phyloP scores from a whole-genome alignment of 1,140 invertebrate species.

The Oscheius sp. region DNA sequence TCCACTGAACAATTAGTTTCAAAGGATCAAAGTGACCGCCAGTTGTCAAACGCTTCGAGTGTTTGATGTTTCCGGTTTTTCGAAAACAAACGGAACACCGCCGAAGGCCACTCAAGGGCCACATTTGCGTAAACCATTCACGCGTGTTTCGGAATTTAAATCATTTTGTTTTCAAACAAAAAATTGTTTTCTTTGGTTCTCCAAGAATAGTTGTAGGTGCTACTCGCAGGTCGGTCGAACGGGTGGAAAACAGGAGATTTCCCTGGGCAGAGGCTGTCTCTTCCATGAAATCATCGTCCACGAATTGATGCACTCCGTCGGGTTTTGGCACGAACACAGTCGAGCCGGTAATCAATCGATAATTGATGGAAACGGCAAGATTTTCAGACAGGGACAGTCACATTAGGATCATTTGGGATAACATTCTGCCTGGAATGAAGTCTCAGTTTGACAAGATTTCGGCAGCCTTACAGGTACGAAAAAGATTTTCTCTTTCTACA shows the following conservation, averaged over 20 bases:
- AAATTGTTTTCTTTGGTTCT: background rate
- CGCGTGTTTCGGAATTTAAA: slow-evolving; percentile 15
- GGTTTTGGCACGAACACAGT: slow-evolving; percentile 60
- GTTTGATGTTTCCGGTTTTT: too few species aligned
- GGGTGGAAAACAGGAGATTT: slow-evolving; percentile 60
- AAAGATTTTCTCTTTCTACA: too few species aligned
- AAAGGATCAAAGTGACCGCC: too few species aligned
- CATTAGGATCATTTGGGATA: slow-evolving; percentile 59
- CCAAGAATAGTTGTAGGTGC: slow-evolving; percentile 57
- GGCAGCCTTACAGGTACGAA: slow-evolving; percentile 47
- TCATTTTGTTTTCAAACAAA: background rate
- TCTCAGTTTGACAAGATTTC: slow-evolving; percentile 60
- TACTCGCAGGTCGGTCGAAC: slow-evolving; percentile 60
- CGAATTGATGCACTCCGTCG: slow-evolving; percentile 55
- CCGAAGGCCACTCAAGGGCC: too few species aligned
- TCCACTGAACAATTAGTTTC: too few species aligned
- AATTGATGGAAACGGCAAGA: background rate
- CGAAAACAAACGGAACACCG: too few species aligned
- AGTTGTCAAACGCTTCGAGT: too few species aligned
- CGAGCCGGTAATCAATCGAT: slow-evolving; percentile 30
- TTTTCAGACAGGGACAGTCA: slow-evolving; percentile 49
- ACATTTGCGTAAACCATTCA: too few species aligned
- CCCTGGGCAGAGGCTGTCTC: slow-evolving; percentile 57
- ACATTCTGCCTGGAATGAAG: slow-evolving; percentile 61
- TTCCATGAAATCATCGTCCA: slow-evolving; percentile 61